Base-by-base conservation (phyloP, 2,888 invertebrate species). In the Drepanosiphum platanoidis region DNA sequence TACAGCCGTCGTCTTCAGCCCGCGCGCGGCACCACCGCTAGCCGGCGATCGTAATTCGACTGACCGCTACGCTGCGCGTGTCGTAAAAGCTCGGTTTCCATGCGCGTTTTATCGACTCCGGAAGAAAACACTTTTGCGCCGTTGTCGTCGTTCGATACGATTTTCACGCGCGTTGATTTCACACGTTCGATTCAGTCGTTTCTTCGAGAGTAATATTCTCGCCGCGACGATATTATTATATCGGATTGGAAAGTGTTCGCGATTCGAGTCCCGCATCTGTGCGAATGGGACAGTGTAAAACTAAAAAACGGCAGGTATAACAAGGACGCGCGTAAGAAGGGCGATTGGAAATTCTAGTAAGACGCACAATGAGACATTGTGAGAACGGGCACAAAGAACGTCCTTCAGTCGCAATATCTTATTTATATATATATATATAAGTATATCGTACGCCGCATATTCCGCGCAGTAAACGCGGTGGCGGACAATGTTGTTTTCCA, bases 291-390 rank as follows among this genome's bases (percentile, higher is more conserved):
- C 22, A 13, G n/a, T n/a, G n/a, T 34, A 58, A 52, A 8, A 61
- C 61, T 34, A 61, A 15, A 61, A n/a, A 34, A 15, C 66, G 4
- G 66, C 66, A 15, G 32, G 30, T 74, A 46, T 46, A 58, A 81
- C 34, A 30, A 32, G 70, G 18, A 68, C 36, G 52, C 18, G 3
- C 34, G 66, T 9, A 36, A 70, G 71, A 71, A 71, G 70, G 71
- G 58, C 81, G 80, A 70, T 70, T 58, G 71, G 36, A 79, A 68
- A 79, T 79, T 70, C 70, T 68, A 52, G 52, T 70, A 34, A 52
- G 71, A 81, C 39, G n/a, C n/a, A 81, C 81, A 81, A 81, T 81
- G 71, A 71, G 58, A 81, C 71, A 30, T 71, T 81, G 71, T 80
- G 80, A 52, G 80, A 58, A 71, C 81, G 81, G 52, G 71, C 71